These are phyloP conservation scores for Paracyclopina nana DNA, from an alignment of 1,140 invertebrate genomes.

Conservation along the genomic window DNA sequence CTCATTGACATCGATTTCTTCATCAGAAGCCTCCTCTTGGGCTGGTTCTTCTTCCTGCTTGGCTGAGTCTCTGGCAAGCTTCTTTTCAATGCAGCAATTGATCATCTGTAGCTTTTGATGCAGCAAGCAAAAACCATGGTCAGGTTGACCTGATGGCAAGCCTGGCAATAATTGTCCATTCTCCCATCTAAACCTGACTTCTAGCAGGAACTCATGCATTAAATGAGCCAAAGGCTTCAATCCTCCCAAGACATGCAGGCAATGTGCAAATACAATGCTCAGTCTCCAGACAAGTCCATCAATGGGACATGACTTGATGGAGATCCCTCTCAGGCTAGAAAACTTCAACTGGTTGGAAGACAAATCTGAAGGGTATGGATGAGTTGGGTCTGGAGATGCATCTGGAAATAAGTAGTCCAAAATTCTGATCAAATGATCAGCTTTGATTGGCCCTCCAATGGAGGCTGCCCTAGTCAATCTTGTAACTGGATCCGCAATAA, in stretches of 20 bases:
- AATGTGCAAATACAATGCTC: slow-evolving; percentile 53
- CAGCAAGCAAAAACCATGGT: slow-evolving; percentile 66
- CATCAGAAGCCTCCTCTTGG: slow-evolving; percentile 34
- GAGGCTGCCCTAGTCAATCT: slow-evolving; percentile 19
- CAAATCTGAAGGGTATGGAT: background rate
- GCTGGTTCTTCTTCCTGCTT: slow-evolving; percentile 18
- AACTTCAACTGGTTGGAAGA: slow-evolving; percentile 8
- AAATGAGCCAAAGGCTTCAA: slow-evolving; percentile 57
- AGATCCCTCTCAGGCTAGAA: slow-evolving; percentile 13
- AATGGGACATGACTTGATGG: slow-evolving; percentile 45
- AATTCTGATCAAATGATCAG: background rate
- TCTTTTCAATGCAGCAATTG: slow-evolving; percentile 77
- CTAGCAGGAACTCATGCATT: slow-evolving; percentile 76
- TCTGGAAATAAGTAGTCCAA: slow-evolving; percentile 16
- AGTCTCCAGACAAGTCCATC: slow-evolving; percentile 65
- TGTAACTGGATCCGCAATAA: background rate
- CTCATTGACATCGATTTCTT: slow-evolving; percentile 27
- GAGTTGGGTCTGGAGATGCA: background rate
- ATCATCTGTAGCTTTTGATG: slow-evolving; percentile 92
- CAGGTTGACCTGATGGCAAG: slow-evolving; percentile 41
- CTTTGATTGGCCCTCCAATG: background rate
- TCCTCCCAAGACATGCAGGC: slow-evolving; percentile 56
- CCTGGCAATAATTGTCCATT: slow-evolving; percentile 53
- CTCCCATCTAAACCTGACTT: slow-evolving; percentile 75
- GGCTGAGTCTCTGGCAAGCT: slow-evolving; percentile 28